A percentile compares a stretch with the other conserved stretches of the same genome.
These are phyloP conservation scores for Dolichotis patagonum DNA, from an alignment of 2,113 vertebrate genomes.

Conservation along the genomic window DNA sequence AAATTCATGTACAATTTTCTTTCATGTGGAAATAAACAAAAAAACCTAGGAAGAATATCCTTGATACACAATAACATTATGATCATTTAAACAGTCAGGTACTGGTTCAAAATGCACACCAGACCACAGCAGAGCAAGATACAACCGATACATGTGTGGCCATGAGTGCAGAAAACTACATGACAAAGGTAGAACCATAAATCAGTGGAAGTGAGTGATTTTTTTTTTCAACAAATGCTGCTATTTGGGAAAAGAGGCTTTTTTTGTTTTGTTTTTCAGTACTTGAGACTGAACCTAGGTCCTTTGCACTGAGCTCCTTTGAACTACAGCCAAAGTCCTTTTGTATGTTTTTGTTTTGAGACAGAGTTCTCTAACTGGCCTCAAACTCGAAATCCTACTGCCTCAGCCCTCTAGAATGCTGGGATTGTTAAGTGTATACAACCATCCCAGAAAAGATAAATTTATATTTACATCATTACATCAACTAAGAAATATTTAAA, in stretches of 20 bases:
- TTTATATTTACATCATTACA: slow-evolving; percentile 18
- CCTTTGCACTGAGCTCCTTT: neutral
- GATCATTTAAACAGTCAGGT: neutral
- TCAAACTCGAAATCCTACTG: neutral
- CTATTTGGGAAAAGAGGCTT: neutral
- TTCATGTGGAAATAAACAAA: neutral
- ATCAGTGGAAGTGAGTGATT: neutral
- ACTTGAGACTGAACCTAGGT: neutral
- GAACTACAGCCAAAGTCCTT: neutral
- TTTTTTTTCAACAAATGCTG: neutral
- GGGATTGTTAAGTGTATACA: neutral
- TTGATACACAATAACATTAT: neutral
- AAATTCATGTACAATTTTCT: neutral
- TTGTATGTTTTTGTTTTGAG: neutral
- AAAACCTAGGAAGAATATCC: neutral
- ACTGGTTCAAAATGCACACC: neutral
- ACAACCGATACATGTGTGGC: neutral
- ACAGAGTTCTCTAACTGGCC: neutral
- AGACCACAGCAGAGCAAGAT: neutral
- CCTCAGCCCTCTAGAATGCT: neutral
- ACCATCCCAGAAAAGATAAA: neutral
- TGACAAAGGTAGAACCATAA: neutral
- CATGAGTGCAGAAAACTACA: neutral
- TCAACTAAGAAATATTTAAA: slow-evolving; percentile 2
- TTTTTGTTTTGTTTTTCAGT: neutral